A percentile compares a stretch with the other conserved stretches of the same genome.
These are phyloP conservation scores for Pseudoatta argentina DNA, from an alignment of 1,140 invertebrate genomes.

Conservation along the genomic window DNA sequence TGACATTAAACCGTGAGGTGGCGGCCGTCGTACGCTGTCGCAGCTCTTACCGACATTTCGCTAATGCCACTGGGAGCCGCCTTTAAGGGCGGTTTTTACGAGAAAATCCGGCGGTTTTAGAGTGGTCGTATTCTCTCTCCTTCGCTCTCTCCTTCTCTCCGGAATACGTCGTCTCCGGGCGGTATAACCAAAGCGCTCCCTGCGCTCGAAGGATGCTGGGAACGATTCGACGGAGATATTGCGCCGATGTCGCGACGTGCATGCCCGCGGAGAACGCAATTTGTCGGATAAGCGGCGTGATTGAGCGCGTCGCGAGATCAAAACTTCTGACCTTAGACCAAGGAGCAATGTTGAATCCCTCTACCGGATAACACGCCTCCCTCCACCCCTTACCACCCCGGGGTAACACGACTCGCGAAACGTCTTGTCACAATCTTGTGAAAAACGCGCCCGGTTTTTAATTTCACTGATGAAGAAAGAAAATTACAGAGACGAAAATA, in stretches of 20 bases:
- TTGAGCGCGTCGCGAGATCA: constrained; percentile 40
- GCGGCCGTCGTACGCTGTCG: constrained; percentile 54
- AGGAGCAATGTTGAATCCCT: background rate
- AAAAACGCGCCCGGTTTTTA: constrained; percentile 1
- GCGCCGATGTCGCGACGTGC: constrained; percentile 5
- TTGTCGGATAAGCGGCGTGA: constrained; percentile 54
- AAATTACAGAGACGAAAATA: background rate
- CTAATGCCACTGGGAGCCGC: constrained; percentile 81
- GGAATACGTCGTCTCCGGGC: background rate
- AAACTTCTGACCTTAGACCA: constrained; percentile 3
- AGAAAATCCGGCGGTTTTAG: constrained; percentile 78
- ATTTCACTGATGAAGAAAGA: constrained; percentile 16
- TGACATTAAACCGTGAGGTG: constrained; percentile 81
- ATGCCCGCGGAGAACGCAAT: constrained; percentile 43
- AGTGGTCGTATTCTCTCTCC: constrained; percentile 67
- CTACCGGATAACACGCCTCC: background rate
- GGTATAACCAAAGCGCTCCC: background rate
- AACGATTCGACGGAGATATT: constrained; percentile 36
- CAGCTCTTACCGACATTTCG: constrained; percentile 80
- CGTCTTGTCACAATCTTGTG: background rate
- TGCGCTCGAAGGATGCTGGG: background rate
- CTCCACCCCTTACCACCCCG: background rate
- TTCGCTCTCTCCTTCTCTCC: too few relatives aligned
- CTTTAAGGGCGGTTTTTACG: constrained; percentile 81
- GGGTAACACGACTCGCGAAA: background rate